Evolutionary conservation across 1,140 invertebrate species (phyloP), one percentile per base, ranked within the genome.

Genomic region (Listronotus oregonensis): DNA sequence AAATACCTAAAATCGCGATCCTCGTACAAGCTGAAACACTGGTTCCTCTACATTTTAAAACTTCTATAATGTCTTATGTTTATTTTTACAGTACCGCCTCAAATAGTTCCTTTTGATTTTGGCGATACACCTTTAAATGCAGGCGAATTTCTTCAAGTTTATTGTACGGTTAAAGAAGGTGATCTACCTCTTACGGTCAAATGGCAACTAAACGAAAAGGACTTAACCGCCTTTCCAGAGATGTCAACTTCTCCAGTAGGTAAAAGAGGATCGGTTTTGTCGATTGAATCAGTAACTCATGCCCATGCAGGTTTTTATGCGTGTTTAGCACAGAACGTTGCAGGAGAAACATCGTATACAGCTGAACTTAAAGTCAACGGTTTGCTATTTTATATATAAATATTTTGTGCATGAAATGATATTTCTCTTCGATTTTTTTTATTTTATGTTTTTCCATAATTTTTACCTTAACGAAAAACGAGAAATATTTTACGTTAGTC

Each of bases 281-380:
- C 86, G 31, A 92, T 93, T 65, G 88, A 90, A 62, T 86, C 87
- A 11, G 87, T 90, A 3, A 85, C 84, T 74, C 87, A 87, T 58
- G 82, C 84, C 62, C 87, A 89, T 75, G 82, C 84, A 37, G 84
- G 86, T 7, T 82, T 83, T 69, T 89, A 89, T 70, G 86, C 86
- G 1, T 90, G 87, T 71, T 75, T 80, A 40, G 88, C 86, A 37
- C 82, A 82, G 69, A 94, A 93, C 79, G 73, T 80, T 32, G 90
- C 89, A 50, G 91, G 91, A 66, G 70, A 76, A 50, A 73, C 81
- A 1, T 54, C 59, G 12, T 69, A 67, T 66, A 67, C 68, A 1
- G 55, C 68, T 1, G 31, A 50, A 27, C 58, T 76, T 40, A 46
- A 65, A 15, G 71, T 76, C 11, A 73, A 76, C 54, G 72, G 72